A percentile compares a stretch with the other conserved stretches of the same genome.
These are phyloP conservation scores for Gisinianus flammeolus DNA, from an alignment of 2,888 invertebrate species.

Conservation along the genomic window DNA sequence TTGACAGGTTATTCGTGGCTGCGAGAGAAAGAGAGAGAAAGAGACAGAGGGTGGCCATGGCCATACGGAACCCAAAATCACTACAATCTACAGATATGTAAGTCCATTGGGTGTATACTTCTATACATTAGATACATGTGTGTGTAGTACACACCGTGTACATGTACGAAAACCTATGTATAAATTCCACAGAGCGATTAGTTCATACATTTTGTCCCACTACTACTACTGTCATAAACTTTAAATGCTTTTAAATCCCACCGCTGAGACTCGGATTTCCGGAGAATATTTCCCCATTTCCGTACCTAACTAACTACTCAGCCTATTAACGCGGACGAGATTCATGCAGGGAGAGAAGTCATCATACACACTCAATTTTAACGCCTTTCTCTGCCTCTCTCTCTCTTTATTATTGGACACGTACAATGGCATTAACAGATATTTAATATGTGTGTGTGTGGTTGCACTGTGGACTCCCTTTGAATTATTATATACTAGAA, in stretches of 20 bases:
- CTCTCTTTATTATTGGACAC: neutral
- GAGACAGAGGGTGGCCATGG: neutral
- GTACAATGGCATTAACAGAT: neutral
- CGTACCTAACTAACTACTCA: slow-evolving; percentile 11
- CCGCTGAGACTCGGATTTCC: slow-evolving; percentile 37
- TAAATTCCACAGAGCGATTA: slow-evolving; percentile 13
- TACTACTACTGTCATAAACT: slow-evolving; percentile 29
- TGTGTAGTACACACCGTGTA: neutral
- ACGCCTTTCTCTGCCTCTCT: neutral
- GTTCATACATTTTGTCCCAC: slow-evolving; percentile 27
- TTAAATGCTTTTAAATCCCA: slow-evolving; percentile 36
- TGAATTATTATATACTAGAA: neutral
- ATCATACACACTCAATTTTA: neutral
- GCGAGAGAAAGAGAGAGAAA: neutral
- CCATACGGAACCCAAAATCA: neutral
- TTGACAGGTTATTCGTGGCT: slow-evolving; percentile 17
- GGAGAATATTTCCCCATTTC: slow-evolving; percentile 32
- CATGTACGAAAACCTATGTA: neutral
- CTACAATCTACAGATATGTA: neutral
- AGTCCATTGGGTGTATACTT: too few species aligned
- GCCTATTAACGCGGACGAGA: slow-evolving; percentile 17
- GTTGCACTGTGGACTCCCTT: neutral
- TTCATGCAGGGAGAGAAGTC: neutral
- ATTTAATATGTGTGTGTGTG: neutral
- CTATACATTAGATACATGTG: neutral